phyloP scores from a whole-genome alignment of 1,140 invertebrate genomes.

The Dendroctonus ponderosae region DNA sequence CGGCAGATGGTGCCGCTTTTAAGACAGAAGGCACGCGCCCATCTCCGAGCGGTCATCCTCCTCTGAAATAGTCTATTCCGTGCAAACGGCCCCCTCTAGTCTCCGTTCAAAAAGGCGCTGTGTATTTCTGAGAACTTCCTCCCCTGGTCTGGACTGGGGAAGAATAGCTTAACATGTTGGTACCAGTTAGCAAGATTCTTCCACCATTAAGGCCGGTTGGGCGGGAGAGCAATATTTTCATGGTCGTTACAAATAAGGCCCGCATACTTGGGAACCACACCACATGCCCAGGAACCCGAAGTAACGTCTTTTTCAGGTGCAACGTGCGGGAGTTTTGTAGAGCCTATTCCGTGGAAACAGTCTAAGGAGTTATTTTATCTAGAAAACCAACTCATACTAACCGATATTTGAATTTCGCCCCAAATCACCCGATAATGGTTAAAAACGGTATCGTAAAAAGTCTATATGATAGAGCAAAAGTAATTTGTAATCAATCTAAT shows the following conservation, averaged over 20 bases:
- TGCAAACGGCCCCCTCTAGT: background rate
- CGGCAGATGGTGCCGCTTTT: conserved; percentile 15
- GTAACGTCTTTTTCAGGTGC: conserved; percentile 4
- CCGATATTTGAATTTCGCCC: too few species aligned
- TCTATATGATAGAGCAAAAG: too few species aligned
- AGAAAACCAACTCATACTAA: too few species aligned
- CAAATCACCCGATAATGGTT: too few species aligned
- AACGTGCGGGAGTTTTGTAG: conserved; percentile 2
- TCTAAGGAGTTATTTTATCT: too few species aligned
- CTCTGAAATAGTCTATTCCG: conserved; percentile 11
- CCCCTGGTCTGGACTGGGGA: background rate
- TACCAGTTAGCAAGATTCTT: too few species aligned
- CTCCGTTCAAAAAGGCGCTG: background rate
- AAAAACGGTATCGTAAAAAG: too few species aligned
- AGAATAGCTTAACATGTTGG: too few species aligned
- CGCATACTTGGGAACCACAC: background rate
- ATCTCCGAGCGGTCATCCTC: conserved; percentile 18
- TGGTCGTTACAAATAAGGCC: background rate
- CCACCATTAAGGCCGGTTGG: too few species aligned
- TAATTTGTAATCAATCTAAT: too few species aligned
- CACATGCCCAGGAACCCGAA: background rate
- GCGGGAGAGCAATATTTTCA: background rate
- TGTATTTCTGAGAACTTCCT: background rate
- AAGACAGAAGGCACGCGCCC: conserved; percentile 26
- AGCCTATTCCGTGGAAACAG: background rate